Percentiles rank a stretch among this genome's conserved stretches.
phyloP scores from a whole-genome alignment of 2,113 vertebrate genomes.

The Rattus norvegicus region GRCr8 NC_086022.1:169100001-169100500 shows the following conservation, averaged over 20 bases:
- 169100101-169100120: slow-evolving; percentile 4
- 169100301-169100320: background rate
- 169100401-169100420: background rate
- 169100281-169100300: background rate
- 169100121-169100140: background rate
- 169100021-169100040: too few species aligned
- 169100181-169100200: background rate
- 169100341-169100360: background rate
- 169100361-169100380: background rate
- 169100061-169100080: slow-evolving; percentile 26
- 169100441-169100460: background rate
- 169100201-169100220: background rate
- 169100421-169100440: background rate
- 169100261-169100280: background rate
- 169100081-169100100: background rate
- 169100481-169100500: background rate
- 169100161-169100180: background rate
- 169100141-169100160: background rate
- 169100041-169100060: too few species aligned
- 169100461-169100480: background rate
- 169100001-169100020: too few species aligned
- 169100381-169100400: background rate
- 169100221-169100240: background rate
- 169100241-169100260: background rate
- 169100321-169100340: too few species aligned